Conservation (phyloP, 2,797 vertebrate species). For the Hippocampus kuda region DNA sequence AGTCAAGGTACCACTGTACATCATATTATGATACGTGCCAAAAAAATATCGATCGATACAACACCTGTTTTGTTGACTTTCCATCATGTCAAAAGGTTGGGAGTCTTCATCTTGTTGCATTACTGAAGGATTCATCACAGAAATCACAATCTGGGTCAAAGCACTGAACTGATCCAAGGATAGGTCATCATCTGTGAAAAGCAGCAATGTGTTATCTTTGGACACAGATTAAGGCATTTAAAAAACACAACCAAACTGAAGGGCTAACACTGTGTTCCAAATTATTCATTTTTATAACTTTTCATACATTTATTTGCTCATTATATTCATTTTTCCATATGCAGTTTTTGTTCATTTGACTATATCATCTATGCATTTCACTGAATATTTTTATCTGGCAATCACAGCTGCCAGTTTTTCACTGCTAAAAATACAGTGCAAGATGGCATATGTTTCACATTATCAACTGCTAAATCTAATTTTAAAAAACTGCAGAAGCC, state of each 20-base stretch:
- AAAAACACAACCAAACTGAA: background rate
- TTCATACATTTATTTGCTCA: background rate
- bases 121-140: slow-evolving; percentile 48
- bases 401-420: no score
- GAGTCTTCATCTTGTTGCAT: slow-evolving; percentile 24
- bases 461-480: no score
- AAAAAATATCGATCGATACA: background rate
- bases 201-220: background rate
- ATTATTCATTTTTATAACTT: no score
- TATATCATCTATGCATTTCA: no score
- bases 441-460: no score
- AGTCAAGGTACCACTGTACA: background rate
- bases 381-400: no score
- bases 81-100: slow-evolving; percentile 17
- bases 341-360: no score
- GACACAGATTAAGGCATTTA: background rate
- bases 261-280: background rate
- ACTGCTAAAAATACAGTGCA: no score
- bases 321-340: background rate
- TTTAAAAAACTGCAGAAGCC: no score
- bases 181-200: slow-evolving; percentile 31
- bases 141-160: slow-evolving; percentile 50
- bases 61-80: slow-evolving; percentile 38
- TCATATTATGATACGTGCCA: background rate
- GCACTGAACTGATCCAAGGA: slow-evolving; percentile 37